Percentiles rank a stretch among this genome's conserved stretches.
Conservation (phyloP, 1,140 invertebrate genomes). For the Neelides sp. region DNA sequence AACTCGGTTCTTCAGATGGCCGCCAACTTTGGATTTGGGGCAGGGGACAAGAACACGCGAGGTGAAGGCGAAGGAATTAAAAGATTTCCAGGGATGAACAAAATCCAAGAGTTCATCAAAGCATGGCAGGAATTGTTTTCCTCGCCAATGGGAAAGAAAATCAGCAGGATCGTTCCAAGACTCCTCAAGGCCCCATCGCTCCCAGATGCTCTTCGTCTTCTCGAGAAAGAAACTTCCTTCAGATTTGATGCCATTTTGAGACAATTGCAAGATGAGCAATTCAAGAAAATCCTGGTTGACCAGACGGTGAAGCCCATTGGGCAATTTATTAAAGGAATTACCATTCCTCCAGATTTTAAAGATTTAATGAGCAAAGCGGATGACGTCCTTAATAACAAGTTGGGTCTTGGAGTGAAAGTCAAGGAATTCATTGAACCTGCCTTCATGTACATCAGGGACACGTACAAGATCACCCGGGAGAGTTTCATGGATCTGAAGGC, state of each 20-base stretch:
- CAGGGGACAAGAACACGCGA: slow-evolving; percentile 2
- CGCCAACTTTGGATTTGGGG: slow-evolving; percentile 14
- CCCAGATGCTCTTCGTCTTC: slow-evolving; percentile 25
- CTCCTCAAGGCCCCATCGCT: slow-evolving; percentile 25
- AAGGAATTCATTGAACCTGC: slow-evolving; percentile 26
- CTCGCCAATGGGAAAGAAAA: slow-evolving; percentile 23
- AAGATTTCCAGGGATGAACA: slow-evolving; percentile 18
- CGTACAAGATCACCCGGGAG: slow-evolving; percentile 24
- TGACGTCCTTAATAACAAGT: slow-evolving; percentile 27
- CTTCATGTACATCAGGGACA: slow-evolving; percentile 23
- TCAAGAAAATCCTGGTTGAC: slow-evolving; percentile 21
- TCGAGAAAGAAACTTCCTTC: slow-evolving; percentile 29
- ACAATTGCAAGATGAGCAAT: slow-evolving; percentile 20
- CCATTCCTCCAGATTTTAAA: slow-evolving; percentile 21
- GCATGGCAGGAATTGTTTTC: slow-evolving; percentile 19
- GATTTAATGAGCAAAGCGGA: slow-evolving; percentile 22
- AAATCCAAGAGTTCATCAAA: slow-evolving; percentile 22
- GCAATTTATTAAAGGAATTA: slow-evolving; percentile 20
- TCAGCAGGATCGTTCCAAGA: slow-evolving; percentile 24
- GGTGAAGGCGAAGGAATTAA: slow-evolving; percentile 16
- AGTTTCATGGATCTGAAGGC: slow-evolving; percentile 24
- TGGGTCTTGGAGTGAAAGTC: slow-evolving; percentile 20
- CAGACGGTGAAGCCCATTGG: slow-evolving; percentile 24
- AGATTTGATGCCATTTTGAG: slow-evolving; percentile 26
- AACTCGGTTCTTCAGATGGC: slow-evolving; percentile 27